phyloP scores from a whole-genome alignment of 2,888 invertebrate species.

The Smittia aterrima region DNA sequence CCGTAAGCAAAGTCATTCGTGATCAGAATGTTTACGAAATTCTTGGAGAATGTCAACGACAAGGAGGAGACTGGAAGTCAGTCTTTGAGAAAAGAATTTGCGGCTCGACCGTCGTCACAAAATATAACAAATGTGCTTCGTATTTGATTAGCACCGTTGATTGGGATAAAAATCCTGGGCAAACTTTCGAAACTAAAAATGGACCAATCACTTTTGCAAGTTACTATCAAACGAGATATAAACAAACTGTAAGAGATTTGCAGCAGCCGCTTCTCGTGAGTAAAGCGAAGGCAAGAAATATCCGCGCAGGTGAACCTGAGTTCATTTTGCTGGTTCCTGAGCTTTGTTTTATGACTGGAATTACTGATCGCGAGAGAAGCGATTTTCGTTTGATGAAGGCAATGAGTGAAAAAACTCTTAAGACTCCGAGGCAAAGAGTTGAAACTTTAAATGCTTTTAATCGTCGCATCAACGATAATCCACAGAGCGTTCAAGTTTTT shows the following conservation, averaged over 20 bases:
- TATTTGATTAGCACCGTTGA: conserved; percentile 70
- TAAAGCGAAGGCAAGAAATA: conserved; percentile 66
- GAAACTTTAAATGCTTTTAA: conserved; percentile 67
- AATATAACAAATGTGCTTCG: conserved; percentile 65
- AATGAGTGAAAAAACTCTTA: conserved; percentile 49
- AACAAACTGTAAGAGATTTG: conserved; percentile 59
- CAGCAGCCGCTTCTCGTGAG: conserved; percentile 80
- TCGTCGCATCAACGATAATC: conserved; percentile 57
- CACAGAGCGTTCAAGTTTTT: conserved; percentile 60
- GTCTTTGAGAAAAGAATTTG: conserved; percentile 59
- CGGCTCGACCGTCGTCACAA: conserved; percentile 63
- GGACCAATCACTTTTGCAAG: conserved; percentile 61
- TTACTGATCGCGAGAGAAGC: conserved; percentile 66
- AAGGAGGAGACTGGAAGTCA: conserved; percentile 52
- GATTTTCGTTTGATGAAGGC: conserved; percentile 61
- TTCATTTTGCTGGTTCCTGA: conserved; percentile 78
- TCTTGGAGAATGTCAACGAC: conserved; percentile 55
- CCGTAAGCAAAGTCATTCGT: conserved; percentile 75
- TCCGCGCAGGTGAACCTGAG: conserved; percentile 67
- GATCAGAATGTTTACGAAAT: conserved; percentile 70
- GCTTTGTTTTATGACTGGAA: conserved; percentile 78
- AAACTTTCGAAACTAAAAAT: conserved; percentile 61
- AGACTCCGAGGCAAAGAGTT: conserved; percentile 54
- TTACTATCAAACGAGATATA: conserved; percentile 69
- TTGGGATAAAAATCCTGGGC: conserved; percentile 59